Evolutionary conservation across 2,888 invertebrate genomes (phyloP), one percentile per base, ranked within the genome.

Genomic region (Metellina segmentata): DNA sequence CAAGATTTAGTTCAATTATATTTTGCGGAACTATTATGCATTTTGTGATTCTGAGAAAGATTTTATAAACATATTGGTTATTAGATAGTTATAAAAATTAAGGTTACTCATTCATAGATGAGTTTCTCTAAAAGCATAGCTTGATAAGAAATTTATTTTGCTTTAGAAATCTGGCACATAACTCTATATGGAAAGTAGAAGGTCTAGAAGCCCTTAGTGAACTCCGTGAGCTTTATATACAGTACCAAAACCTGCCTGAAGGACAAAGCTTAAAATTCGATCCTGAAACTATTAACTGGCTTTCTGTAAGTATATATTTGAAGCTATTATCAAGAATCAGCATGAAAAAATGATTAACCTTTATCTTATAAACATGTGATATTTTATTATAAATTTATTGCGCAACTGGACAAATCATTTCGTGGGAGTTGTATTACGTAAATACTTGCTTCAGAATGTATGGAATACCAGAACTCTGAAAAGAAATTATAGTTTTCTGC

Each of bases 191-290:
- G 13, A 92, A 86, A 78, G 20, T 92, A 19, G 92, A 92, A 89
- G 89, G 89, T 8, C 13, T 92, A 70, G 78, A 86, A n/a, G 49
- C 71, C 0, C 49, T 92, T 5, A 51, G n/a, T 16, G 82, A 92
- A 51, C 86, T 92, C 34, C 88, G 88, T 7, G 92, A 92, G 74
- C 82, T 92, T 75, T 89, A 92, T 69, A 20, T 92, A 34, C 71
- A 92, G n/a, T 89, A 86, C 9, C 92, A 92, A 72, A 89, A 74
- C n/a, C 9, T 92, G 20, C 85, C 89, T 8, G 81, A 74, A 19
- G 85, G 81, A 52, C 85, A 88, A 70, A 53, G 48, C n/a, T 75
- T 91, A 34, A 74, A 88, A 75, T 79, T 91, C 7, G 91, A 91
- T 11, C 52, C 83, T 7, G 49, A 77, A 7, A 87, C 91, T 19